These are phyloP conservation scores for Stegastes partitus DNA, from an alignment of 2,113 vertebrate species.

Conservation along the genomic window DNA sequence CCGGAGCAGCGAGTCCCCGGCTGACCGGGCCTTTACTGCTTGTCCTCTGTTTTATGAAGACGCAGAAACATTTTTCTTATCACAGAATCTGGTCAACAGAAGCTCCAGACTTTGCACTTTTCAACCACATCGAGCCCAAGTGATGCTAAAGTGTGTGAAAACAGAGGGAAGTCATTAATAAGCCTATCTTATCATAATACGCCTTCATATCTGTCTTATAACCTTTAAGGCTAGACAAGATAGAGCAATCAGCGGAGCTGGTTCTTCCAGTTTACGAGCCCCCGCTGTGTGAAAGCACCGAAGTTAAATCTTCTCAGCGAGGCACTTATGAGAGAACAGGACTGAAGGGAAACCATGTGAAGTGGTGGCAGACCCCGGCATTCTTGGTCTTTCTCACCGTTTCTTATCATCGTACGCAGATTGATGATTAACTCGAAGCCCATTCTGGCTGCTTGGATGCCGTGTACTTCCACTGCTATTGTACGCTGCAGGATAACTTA, in stretches of 20 bases:
- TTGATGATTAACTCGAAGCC: constrained; percentile 69
- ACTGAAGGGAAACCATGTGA: neutral
- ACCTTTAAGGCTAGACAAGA: constrained; percentile 42
- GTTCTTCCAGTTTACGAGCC: neutral
- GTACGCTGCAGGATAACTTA: neutral
- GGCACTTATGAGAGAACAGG: neutral
- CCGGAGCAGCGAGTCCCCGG: neutral
- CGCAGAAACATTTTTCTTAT: too few relatives aligned
- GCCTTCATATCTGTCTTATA: constrained; percentile 40
- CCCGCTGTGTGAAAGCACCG: neutral
- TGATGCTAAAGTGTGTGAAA: neutral
- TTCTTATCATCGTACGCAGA: constrained; percentile 52
- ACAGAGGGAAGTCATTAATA: constrained; percentile 61
- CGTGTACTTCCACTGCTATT: constrained; percentile 6
- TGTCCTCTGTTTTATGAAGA: too few relatives aligned
- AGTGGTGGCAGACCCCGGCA: neutral
- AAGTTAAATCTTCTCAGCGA: constrained; percentile 7
- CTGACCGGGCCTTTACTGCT: too few relatives aligned
- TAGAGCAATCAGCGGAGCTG: constrained; percentile 2
- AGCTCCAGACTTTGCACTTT: neutral
- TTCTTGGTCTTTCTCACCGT: constrained; percentile 23
- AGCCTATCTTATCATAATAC: constrained; percentile 57
- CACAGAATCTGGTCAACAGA: neutral
- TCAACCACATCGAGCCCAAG: neutral
- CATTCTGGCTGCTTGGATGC: neutral